Evolutionary conservation across 2,888 invertebrate genomes (phyloP).

Genomic region (Neria commutata): DNA sequence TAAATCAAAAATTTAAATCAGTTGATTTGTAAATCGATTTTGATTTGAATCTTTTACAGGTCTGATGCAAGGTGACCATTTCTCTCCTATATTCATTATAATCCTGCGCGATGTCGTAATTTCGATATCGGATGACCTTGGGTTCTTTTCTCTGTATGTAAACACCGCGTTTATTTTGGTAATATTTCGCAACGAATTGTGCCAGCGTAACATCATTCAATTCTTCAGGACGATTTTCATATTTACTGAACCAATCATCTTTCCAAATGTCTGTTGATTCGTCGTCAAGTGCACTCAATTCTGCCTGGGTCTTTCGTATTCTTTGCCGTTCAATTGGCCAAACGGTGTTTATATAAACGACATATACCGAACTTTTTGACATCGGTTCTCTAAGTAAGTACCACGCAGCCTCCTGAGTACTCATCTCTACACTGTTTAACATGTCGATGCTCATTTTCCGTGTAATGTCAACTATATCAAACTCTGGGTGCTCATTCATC

Average conservation of each 20-base stretch:
- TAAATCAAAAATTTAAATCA: too few species aligned
- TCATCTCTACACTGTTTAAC: conserved; percentile 51
- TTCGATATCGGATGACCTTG: conserved; percentile 47
- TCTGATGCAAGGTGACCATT: too few species aligned
- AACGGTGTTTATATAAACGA: conserved; percentile 54
- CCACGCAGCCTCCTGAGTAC: conserved; percentile 51
- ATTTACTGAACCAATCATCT: conserved; percentile 49
- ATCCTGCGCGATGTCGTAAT: conserved; percentile 51
- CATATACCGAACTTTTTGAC: conserved; percentile 45
- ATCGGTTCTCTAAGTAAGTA: conserved; percentile 57
- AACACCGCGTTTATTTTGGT: conserved; percentile 19
- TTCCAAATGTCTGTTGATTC: conserved; percentile 49
- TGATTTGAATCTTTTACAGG: too few species aligned
- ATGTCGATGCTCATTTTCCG: conserved; percentile 45
- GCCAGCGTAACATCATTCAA: conserved; percentile 42
- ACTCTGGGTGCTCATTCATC: conserved; percentile 52
- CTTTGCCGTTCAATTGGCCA: conserved; percentile 56
- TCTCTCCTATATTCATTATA: conserved; percentile 47
- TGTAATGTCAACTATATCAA: conserved; percentile 44
- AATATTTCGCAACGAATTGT: conserved; percentile 46
- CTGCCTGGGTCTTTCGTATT: conserved; percentile 46
- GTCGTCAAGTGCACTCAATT: conserved; percentile 40
- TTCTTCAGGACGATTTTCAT: conserved; percentile 45
- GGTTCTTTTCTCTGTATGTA: conserved; percentile 31
- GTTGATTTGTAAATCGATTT: too few species aligned